A percentile compares a stretch with the other conserved stretches of the same genome.
Evolutionary conservation across 2,888 invertebrate genomes (phyloP).

Genomic region (Protodeltote pygarga): DNA sequence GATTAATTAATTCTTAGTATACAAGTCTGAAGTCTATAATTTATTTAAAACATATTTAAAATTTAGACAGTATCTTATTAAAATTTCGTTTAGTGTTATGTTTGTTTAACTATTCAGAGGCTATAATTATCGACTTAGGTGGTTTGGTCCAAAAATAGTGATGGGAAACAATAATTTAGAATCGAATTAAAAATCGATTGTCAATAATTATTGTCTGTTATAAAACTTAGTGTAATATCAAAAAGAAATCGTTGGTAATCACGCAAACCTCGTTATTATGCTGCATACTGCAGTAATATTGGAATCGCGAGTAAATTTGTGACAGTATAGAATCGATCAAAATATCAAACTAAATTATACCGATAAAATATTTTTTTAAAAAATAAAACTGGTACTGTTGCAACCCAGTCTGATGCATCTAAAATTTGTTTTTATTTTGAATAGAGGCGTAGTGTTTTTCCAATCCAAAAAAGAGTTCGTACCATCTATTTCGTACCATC

Average conservation of each 20-base stretch:
- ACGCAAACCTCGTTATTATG: slow-evolving; percentile 28
- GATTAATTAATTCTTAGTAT: slow-evolving; percentile 39
- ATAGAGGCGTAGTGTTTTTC: too few relatives aligned
- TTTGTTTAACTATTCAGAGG: slow-evolving; percentile 62
- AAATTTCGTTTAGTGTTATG: slow-evolving; percentile 51
- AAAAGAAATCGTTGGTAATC: slow-evolving; percentile 18
- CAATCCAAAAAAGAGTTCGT: too few relatives aligned
- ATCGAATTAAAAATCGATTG: slow-evolving; percentile 8
- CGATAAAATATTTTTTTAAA: too few relatives aligned
- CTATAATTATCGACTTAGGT: slow-evolving; percentile 71
- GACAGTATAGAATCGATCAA: neutral
- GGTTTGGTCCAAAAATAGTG: slow-evolving; percentile 45
- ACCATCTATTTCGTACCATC: neutral
- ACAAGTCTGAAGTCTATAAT: slow-evolving; percentile 35
- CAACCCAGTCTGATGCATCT: too few relatives aligned
- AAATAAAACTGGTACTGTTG: too few relatives aligned
- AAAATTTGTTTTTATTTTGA: too few relatives aligned
- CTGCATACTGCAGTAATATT: slow-evolving; percentile 10
- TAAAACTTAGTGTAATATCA: slow-evolving; percentile 13
- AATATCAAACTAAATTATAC: neutral
- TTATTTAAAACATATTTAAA: slow-evolving; percentile 38
- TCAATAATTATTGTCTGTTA: slow-evolving; percentile 6
- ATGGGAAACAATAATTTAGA: slow-evolving; percentile 10
- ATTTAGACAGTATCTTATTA: slow-evolving; percentile 43
- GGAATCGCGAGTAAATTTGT: neutral